Percentiles rank a stretch among this genome's conserved stretches.
Evolutionary conservation across 2,797 vertebrate species (phyloP).

Genomic region (Sebastes umbrosus): DNA sequence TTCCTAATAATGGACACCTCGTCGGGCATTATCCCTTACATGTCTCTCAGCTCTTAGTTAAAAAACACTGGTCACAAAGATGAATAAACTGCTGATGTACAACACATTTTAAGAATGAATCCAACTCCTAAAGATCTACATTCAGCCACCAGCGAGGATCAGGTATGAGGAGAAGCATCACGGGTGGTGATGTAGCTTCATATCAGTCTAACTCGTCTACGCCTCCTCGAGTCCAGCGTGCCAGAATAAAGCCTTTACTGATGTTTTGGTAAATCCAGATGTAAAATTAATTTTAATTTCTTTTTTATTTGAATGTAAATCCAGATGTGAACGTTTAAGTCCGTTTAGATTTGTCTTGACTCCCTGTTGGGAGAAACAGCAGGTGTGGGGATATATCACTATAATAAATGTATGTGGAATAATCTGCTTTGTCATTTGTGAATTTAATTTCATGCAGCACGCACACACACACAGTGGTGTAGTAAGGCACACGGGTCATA

Average conservation of each 20-base stretch:
- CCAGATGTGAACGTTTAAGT: neutral
- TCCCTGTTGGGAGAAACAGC: neutral
- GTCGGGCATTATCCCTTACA: too few species aligned
- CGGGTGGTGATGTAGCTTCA: neutral
- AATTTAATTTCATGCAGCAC: neutral
- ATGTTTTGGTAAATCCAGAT: neutral
- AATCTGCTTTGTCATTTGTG: neutral
- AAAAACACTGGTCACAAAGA: neutral
- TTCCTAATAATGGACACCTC: too few species aligned
- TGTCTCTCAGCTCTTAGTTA: neutral
- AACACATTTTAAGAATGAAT: neutral
- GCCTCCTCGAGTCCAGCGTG: neutral
- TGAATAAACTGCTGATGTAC: neutral
- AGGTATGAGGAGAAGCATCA: neutral
- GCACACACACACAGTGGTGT: neutral
- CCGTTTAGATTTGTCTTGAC: neutral
- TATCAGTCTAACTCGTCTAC: neutral
- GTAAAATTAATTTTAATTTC: neutral
- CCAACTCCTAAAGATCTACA: neutral
- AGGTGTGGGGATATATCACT: neutral
- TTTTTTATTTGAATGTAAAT: constrained; percentile 25
- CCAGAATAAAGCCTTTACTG: neutral
- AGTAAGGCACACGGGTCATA: neutral
- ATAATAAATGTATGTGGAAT: constrained; percentile 52
- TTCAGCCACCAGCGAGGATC: neutral